phyloP scores from a whole-genome alignment of 2,113 vertebrate genomes.

The Varanus komodoensis region DNA sequence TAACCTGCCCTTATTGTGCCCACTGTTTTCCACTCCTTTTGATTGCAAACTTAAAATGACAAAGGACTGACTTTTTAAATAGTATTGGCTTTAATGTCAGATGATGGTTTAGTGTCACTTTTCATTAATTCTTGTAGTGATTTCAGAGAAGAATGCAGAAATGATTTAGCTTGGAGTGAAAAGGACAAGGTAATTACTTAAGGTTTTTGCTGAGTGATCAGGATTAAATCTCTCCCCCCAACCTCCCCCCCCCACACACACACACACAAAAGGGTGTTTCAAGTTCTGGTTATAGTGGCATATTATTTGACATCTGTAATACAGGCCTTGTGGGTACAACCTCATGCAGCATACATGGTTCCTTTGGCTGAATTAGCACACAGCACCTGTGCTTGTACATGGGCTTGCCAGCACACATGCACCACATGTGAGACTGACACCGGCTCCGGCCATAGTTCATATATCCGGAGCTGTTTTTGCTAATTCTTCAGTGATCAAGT shows the following conservation, averaged over 20 bases:
- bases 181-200: slow-evolving; percentile 61
- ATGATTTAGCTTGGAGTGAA: slow-evolving; percentile 54
- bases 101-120: slow-evolving; percentile 48
- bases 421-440: not conserved
- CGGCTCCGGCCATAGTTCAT: too few species aligned
- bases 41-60: slow-evolving; percentile 32
- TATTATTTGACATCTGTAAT: not conserved
- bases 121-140: slow-evolving; percentile 36
- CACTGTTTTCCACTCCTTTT: slow-evolving; percentile 43
- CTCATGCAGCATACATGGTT: not conserved
- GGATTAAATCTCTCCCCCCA: slow-evolving; percentile 18
- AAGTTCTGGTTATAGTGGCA: not conserved
- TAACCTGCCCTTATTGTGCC: slow-evolving; percentile 8
- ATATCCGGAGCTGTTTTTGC: not conserved
- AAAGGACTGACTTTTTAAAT: slow-evolving; percentile 40
- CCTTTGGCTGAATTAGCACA: not conserved
- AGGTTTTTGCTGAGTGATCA: slow-evolving; percentile 50
- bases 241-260: not conserved
- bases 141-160: slow-evolving; percentile 41
- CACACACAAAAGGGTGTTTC: not conserved
- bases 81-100: slow-evolving; percentile 37
- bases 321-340: not conserved
- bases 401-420: not conserved
- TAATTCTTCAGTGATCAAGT: not conserved
- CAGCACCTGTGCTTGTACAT: not conserved